Percentiles rank a stretch among this genome's conserved stretches.
Conservation (phyloP, 2,113 vertebrate species). For the Narcine bancroftii region DNA sequence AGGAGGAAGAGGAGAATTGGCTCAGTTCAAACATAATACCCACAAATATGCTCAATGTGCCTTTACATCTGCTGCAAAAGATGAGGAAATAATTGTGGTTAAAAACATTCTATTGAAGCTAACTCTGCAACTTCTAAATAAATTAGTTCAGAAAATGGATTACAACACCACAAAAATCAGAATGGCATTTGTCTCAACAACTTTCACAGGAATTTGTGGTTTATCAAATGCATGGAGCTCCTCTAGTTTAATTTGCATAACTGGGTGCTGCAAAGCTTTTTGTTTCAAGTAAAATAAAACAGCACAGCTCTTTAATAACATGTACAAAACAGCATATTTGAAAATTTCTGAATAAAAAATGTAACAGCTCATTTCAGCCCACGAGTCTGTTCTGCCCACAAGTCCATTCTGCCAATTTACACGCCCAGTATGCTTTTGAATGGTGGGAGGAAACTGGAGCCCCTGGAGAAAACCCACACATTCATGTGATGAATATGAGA, state of each 20-base stretch:
- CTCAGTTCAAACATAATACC: neutral
- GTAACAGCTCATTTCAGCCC: too few relatives aligned
- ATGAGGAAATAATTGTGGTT: constrained; percentile 32
- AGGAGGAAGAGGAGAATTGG: neutral
- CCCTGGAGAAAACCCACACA: too few relatives aligned
- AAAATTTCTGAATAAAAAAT: neutral
- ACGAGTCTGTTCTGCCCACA: too few relatives aligned
- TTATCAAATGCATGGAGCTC: neutral
- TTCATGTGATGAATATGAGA: neutral
- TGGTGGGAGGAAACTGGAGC: too few relatives aligned
- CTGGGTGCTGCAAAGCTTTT: neutral
- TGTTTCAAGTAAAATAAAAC: neutral
- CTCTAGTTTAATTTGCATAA: neutral
- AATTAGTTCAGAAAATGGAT: neutral
- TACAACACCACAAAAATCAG: constrained; percentile 20
- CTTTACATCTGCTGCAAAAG: neutral
- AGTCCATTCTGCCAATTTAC: too few relatives aligned
- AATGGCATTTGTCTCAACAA: neutral
- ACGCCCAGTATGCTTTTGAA: too few relatives aligned
- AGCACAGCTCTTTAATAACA: neutral
- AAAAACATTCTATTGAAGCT: neutral
- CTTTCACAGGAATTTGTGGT: neutral
- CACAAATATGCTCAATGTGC: neutral
- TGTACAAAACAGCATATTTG: neutral
- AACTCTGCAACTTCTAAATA: neutral